phyloP scores from a whole-genome alignment of 2,888 invertebrate species.

The Leptinotarsa peninsularis region DNA sequence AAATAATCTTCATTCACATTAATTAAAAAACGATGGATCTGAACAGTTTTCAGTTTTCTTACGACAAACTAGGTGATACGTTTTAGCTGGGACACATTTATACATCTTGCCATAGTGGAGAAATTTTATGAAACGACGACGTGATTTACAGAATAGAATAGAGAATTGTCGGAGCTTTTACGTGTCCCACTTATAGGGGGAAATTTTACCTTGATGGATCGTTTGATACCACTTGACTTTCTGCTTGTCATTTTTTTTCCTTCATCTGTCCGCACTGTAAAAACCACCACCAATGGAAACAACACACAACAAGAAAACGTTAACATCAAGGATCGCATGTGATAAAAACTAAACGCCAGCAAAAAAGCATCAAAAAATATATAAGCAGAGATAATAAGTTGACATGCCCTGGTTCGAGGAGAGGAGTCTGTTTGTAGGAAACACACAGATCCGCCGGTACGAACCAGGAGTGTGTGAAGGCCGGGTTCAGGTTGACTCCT shows the following conservation, averaged over 20 bases:
- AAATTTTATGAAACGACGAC: no score
- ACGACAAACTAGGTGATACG: no score
- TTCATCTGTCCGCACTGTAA: not conserved
- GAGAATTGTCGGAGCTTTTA: no score
- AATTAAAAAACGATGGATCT: no score
- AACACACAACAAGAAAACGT: constrained; percentile 16
- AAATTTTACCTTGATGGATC: not conserved
- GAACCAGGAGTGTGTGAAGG: constrained; percentile 96
- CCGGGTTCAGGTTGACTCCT: constrained; percentile 76
- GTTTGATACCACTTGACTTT: constrained; percentile 1
- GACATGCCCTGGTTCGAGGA: constrained; percentile 94
- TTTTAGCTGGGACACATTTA: no score
- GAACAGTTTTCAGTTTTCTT: no score
- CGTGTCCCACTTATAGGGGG: not conserved
- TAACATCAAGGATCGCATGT: not conserved
- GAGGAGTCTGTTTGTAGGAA: constrained; percentile 84
- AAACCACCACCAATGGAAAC: constrained; percentile 13
- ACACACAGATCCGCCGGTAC: constrained; percentile 94
- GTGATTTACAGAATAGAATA: no score
- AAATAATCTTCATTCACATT: no score
- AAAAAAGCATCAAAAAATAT: constrained; percentile 41
- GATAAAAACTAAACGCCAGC: constrained; percentile 27
- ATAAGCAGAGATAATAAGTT: constrained; percentile 67
- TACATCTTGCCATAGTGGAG: no score
- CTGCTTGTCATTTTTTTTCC: not conserved